Percentiles rank a stretch among this genome's conserved stretches.
These are phyloP conservation scores for Cirrhinus molitorella DNA, from an alignment of 2,797 vertebrate genomes.

Conservation along the genomic window DNA sequence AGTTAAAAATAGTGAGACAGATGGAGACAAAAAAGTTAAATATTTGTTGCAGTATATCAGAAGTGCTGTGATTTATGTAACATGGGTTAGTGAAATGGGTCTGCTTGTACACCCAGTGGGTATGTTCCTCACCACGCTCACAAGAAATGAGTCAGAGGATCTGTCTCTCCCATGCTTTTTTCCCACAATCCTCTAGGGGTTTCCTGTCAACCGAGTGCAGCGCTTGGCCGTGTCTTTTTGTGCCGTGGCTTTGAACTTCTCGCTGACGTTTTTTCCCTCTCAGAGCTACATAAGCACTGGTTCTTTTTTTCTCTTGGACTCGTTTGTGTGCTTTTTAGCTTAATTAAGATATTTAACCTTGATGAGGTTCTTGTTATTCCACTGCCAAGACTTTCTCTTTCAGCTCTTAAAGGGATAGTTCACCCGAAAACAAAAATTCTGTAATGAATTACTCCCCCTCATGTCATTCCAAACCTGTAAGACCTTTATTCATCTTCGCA, in stretches of 20 bases:
- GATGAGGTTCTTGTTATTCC: constrained; percentile 77
- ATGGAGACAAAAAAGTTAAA: constrained; percentile 67
- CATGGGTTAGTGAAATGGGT: constrained; percentile 71
- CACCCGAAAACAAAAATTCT: too few species aligned
- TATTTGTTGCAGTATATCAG: constrained; percentile 75
- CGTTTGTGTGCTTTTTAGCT: constrained; percentile 67
- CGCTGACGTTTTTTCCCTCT: constrained; percentile 70
- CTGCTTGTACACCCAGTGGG: constrained; percentile 68
- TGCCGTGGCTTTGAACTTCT: constrained; percentile 72
- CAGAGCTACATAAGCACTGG: constrained; percentile 65
- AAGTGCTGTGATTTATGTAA: constrained; percentile 71
- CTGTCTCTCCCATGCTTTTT: constrained; percentile 56
- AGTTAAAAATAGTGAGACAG: constrained; percentile 59
- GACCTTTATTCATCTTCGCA: too few species aligned
- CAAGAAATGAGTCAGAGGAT: constrained; percentile 51
- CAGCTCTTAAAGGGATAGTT: neutral
- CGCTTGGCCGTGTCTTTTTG: constrained; percentile 54
- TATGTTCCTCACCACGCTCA: constrained; percentile 62
- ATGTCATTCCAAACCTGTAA: too few species aligned
- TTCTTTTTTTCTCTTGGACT: constrained; percentile 31
- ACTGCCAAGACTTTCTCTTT: constrained; percentile 70
- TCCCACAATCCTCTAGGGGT: constrained; percentile 53
- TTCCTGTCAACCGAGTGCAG: constrained; percentile 46
- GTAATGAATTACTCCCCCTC: too few species aligned
- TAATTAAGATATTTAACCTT: constrained; percentile 81